Conservation (phyloP, 1,140 invertebrate species). For the Sesamia nonagrioides region DNA sequence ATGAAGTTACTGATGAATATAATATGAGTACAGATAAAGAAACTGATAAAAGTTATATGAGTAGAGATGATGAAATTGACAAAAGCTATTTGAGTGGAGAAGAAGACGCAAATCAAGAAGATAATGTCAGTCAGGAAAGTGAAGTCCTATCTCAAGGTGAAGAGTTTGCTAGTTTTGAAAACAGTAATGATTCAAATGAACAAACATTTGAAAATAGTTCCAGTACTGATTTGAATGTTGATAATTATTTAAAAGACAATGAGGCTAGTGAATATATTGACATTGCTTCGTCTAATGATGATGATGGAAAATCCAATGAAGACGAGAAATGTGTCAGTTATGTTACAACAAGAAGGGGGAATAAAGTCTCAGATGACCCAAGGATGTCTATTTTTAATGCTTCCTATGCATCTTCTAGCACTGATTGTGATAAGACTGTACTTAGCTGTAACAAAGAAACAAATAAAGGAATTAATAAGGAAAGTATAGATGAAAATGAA, state of each 20-base stretch:
- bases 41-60: neutral
- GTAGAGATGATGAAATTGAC: constrained; percentile 6
- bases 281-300: constrained; percentile 21
- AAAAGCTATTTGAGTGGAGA: neutral
- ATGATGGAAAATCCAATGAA: constrained; percentile 53
- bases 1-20: neutral
- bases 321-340: constrained; percentile 66
- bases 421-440: constrained; percentile 68
- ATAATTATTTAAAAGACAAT: constrained; percentile 2
- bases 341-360: constrained; percentile 77
- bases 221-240: neutral
- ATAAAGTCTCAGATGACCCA: constrained; percentile 68
- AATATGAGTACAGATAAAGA: neutral
- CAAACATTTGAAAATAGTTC: neutral
- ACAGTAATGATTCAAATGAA: neutral
- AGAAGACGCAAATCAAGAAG: neutral
- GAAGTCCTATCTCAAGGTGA: constrained; percentile 7
- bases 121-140: neutral
- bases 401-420: constrained; percentile 61
- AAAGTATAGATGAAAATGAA: neutral
- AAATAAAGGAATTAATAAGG: neutral
- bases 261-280: constrained; percentile 16
- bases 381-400: constrained; percentile 65
- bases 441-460: constrained; percentile 57
- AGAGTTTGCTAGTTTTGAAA: constrained; percentile 26